These are phyloP conservation scores for Cheiracanthium punctorium DNA, from an alignment of 2,888 invertebrate genomes.

Conservation along the genomic window DNA sequence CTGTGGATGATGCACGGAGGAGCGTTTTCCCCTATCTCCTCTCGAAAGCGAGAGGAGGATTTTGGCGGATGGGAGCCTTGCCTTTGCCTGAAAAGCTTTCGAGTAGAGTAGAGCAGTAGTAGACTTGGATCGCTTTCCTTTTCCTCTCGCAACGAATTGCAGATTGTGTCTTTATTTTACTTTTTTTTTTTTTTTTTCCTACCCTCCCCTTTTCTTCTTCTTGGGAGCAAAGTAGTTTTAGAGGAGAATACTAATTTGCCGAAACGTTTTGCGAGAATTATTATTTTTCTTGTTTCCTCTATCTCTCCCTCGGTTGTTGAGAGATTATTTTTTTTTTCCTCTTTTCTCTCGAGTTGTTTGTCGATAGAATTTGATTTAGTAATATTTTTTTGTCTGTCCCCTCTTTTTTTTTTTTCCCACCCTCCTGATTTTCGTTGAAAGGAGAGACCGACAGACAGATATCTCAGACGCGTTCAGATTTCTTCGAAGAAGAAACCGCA, in stretches of 20 bases:
- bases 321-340: neutral
- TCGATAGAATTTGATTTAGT: slow-evolving; percentile 3
- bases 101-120: slow-evolving; percentile 24
- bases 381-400: neutral
- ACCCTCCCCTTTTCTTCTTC: neutral
- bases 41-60: neutral
- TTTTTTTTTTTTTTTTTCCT: neutral
- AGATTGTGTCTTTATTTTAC: neutral
- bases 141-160: neutral
- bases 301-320: too few relatives aligned
- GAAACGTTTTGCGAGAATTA: neutral
- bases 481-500: too few relatives aligned
- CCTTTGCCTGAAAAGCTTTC: neutral
- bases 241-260: slow-evolving; percentile 7
- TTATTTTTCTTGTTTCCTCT: neutral
- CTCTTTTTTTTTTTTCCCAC: too few relatives aligned
- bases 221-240: neutral
- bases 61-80: neutral
- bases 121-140: slow-evolving; percentile 23
- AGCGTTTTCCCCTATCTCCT: neutral
- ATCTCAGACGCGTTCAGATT: too few relatives aligned
- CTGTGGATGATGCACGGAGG: too few relatives aligned
- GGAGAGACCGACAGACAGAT: too few relatives aligned
- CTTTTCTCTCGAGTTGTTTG: neutral
- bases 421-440: too few relatives aligned